A percentile compares a stretch with the other conserved stretches of the same genome.
These are phyloP conservation scores for Drosophila infuscata DNA, from an alignment of 2,888 invertebrate species.

Conservation along the genomic window DNA sequence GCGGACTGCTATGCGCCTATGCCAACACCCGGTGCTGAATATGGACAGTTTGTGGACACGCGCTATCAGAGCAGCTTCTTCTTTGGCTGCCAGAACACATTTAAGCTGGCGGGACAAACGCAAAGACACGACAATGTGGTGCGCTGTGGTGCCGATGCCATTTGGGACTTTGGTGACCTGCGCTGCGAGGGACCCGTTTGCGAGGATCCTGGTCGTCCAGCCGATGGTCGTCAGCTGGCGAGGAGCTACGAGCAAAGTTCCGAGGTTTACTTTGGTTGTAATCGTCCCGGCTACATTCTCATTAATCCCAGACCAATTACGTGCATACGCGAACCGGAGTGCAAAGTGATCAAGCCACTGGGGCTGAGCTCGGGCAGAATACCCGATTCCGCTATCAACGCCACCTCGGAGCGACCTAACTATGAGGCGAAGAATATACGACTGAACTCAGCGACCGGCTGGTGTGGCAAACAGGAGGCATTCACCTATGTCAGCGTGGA, in stretches of 20 bases:
- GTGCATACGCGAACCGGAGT: conserved; percentile 96
- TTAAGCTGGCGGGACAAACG: conserved; percentile 96
- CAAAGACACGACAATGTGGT: conserved; percentile 96
- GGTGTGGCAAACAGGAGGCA: conserved; percentile 98
- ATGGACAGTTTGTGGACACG: conserved; percentile 94
- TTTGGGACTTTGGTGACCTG: conserved; percentile 99
- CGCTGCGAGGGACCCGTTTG: conserved; percentile 98
- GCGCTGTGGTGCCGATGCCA: conserved; percentile 95
- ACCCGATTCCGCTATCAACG: conserved; percentile 97
- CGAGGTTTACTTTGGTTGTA: conserved; percentile 95
- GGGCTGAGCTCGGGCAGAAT: conserved; percentile 96
- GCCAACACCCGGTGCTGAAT: conserved; percentile 96
- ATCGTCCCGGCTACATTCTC: conserved; percentile 95
- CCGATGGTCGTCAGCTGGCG: conserved; percentile 95
- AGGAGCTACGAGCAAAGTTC: conserved; percentile 95
- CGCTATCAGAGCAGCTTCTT: conserved; percentile 97
- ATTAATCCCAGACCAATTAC: conserved; percentile 96
- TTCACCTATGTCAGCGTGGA: conserved; percentile 98
- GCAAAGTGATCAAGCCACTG: conserved; percentile 95
- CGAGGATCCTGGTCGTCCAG: conserved; percentile 97
- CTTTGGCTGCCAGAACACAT: conserved; percentile 98
- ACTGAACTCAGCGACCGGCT: conserved; percentile 96
- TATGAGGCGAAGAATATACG: conserved; percentile 96
- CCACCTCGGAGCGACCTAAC: conserved; percentile 96
- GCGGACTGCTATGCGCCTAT: conserved; percentile 96